Percentiles rank a stretch among this genome's conserved stretches.
phyloP scores from a whole-genome alignment of 2,888 invertebrate species.

The Agonopterix heracliana region DNA sequence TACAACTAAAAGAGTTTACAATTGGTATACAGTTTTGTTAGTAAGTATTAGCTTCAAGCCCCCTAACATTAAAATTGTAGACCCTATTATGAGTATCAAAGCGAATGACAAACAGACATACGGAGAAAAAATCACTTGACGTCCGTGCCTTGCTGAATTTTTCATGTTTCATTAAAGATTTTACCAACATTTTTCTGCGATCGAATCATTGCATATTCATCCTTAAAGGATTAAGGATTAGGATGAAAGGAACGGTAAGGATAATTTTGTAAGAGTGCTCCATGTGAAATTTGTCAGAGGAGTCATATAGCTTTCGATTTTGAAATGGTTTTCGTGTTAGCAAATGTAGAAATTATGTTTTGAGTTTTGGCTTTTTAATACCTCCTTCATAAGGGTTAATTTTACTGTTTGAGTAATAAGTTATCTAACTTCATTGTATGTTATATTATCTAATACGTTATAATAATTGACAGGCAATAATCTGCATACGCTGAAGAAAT shows the following conservation, averaged over 20 bases:
- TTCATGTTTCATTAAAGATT: slow-evolving; percentile 35
- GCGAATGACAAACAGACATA: slow-evolving; percentile 25
- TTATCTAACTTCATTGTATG: no score
- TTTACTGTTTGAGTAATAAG: no score
- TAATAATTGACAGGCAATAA: no score
- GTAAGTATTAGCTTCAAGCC: slow-evolving; percentile 6
- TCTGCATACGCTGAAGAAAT: no score
- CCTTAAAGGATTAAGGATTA: background rate
- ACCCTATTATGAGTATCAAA: slow-evolving; percentile 32
- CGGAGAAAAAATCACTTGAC: slow-evolving; percentile 32
- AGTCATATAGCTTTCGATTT: background rate
- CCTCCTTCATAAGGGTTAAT: no score
- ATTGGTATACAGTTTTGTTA: no score
- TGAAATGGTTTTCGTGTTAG: background rate
- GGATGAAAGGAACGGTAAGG: background rate
- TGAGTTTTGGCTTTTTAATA: background rate
- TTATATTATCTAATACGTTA: no score
- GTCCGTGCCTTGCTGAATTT: slow-evolving; percentile 28
- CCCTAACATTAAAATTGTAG: slow-evolving; percentile 32
- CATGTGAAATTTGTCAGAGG: background rate
- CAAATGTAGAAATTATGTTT: background rate
- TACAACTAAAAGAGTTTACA: no score
- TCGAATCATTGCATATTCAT: background rate
- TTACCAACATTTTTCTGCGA: slow-evolving; percentile 13
- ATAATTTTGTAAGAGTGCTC: background rate